phyloP scores from a whole-genome alignment of 2,888 invertebrate species.

The Elysia crispata region DNA sequence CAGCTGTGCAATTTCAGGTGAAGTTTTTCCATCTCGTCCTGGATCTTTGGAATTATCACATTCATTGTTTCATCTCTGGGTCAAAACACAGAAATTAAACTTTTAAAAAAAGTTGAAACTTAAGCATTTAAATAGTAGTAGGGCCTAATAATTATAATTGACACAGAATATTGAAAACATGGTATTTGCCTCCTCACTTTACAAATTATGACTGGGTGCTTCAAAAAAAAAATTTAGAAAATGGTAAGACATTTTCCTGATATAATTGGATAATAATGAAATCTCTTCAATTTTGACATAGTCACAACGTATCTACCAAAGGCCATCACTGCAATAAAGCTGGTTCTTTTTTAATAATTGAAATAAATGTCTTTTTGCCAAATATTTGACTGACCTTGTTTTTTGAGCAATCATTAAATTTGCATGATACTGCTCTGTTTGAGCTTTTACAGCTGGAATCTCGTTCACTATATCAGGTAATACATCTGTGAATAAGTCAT shows the following conservation, averaged over 20 bases:
- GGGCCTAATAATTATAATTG: no score
- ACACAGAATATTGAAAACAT: no score
- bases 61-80: constrained; percentile 56
- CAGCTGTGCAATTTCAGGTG: constrained; percentile 52
- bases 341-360: no score
- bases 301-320: no score
- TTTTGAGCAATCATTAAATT: constrained; percentile 61
- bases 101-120: no score
- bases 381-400: constrained; percentile 57
- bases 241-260: no score
- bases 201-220: not conserved
- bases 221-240: no score
- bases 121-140: no score
- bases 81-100: no score
- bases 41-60: constrained; percentile 62
- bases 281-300: no score
- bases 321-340: no score
- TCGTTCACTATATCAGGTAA: constrained; percentile 64
- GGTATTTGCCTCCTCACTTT: not conserved
- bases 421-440: constrained; percentile 67
- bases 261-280: no score
- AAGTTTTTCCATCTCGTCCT: constrained; percentile 61
- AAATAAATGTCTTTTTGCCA: not conserved
- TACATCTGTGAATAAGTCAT: constrained; percentile 55
- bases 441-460: constrained; percentile 58